Evolutionary conservation across 2,888 invertebrate genomes (phyloP), one percentile per base, ranked within the genome.

Genomic region (Chalcis sispes): DNA sequence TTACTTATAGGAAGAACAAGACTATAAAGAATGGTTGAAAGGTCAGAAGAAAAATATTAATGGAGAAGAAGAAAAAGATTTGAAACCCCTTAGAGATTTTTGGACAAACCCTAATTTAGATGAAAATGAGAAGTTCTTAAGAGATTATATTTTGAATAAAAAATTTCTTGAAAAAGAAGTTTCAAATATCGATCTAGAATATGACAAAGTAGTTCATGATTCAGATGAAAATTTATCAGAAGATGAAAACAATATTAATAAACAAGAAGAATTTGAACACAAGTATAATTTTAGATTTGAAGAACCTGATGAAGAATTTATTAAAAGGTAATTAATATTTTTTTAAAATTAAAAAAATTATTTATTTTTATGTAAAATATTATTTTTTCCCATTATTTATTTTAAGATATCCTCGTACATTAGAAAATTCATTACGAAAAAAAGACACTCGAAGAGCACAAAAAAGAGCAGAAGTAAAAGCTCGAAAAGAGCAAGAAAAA

Each of bases 201-300:
- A 85, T 42, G 83, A 83, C 7, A 80, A 83, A 2, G 61, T 79
- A 20, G 77, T 79, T 77, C 85, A 91, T 59, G 89, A 90, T 1
- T 90, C 89, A 27, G 90, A 90, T 54, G 90, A 91, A 13, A 90
- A 90, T 25, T 90, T 94, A 0, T 94, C 94, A 0, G 95, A 94
- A 71, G 97, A 98, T 85, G 96, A 97, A 86, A 90, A 92, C 79
- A 91, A 92, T 58, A 90, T 97, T 32, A 94, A 95, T 82, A 92
- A 94, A 85, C 96, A 96, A 88, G 96, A 95, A 79, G 93, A 95
- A 88, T 99, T 98, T 90, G 98, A 99, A 86, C 92, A 95, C 58
- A 98, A 98, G 80, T 99, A 95, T 89, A 98, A 99, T 90, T 98
- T 97, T 88, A 92, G 99, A 79, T 99, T 95, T 88, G 98, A 99